These are phyloP conservation scores for Sula dactylatra DNA, from an alignment of 2,113 vertebrate species.

Conservation along the genomic window DNA sequence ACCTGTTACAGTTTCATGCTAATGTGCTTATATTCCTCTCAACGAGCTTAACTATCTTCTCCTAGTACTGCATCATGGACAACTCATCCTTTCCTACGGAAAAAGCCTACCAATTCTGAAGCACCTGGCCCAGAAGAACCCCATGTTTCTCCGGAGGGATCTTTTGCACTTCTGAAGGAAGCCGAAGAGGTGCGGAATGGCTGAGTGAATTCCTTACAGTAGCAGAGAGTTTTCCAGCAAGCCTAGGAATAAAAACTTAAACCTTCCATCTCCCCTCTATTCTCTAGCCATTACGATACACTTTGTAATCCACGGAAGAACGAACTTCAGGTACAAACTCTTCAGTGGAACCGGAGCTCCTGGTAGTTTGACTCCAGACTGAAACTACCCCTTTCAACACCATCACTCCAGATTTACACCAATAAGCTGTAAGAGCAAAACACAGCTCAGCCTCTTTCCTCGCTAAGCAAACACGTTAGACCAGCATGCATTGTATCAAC, in stretches of 20 bases:
- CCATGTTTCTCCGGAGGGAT: not conserved
- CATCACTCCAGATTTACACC: not conserved
- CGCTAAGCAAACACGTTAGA: not conserved
- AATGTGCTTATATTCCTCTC: not conserved
- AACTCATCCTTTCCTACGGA: not conserved
- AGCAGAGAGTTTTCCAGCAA: not conserved
- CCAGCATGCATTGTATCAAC: not conserved
- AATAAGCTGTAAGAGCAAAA: not conserved
- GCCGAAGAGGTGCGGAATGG: not conserved
- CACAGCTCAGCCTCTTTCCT: not conserved
- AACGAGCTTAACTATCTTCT: not conserved
- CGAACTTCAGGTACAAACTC: not conserved
- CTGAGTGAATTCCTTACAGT: not conserved
- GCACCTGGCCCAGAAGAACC: not conserved
- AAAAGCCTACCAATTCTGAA: not conserved
- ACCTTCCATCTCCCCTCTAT: not conserved
- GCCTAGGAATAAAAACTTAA: not conserved
- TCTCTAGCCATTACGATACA: not conserved
- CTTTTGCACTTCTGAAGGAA: not conserved
- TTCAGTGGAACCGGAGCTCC: not conserved
- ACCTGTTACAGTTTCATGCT: not conserved
- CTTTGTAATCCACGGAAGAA: not conserved
- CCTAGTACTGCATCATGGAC: not conserved
- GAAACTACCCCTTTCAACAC: not conserved
- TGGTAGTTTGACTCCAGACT: not conserved